Base-by-base conservation (phyloP, 2,113 vertebrate species). In the Verasper variegatus region DNA sequence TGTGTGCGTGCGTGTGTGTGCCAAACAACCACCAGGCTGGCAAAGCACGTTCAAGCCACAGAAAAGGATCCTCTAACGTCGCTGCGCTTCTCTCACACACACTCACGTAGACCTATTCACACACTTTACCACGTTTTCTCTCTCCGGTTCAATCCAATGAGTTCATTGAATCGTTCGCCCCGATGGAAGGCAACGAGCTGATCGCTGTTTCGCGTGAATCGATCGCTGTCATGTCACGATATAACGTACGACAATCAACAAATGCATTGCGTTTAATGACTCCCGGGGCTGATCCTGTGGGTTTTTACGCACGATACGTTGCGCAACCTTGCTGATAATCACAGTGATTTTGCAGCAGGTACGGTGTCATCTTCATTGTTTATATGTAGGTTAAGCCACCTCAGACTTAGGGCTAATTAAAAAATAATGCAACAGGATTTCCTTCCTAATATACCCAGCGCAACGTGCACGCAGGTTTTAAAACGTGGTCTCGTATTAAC, bases 1-100 rank as follows among this genome's bases (percentile, higher is more conserved):
- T 24, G 24, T 24, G 24, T 24, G 24, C 2, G 24, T 24, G 23
- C 23, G 24, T 24, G n/a, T 40, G 51, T 81, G 75, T 63, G 57
- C 71, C 84, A 77, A 74, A 79, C 70, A 69, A 86, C 78, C 35
- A 89, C 72, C 81, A 86, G 79, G 79, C 77, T 92, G 91, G 86
- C 88, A 91, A 58, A 82, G 72, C 84, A 62, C 77, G 67, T 68
- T 64, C 65, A 9, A 64, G 74, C 73, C 67, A 84, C 81, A 71
- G 68, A 35, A 31, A 68, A 42, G 27, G 68, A 69, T 45, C 67
- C 69, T 64, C 61, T 9, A n/a, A 40, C 76, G 24, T 12, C 27
- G 61, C 57, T 0, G 24, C 35, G 35, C 27, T 23, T 56, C 51
- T 4, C 40, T 3, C 11, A 42, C 40, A 42, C 40, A 42, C 40